Evolutionary conservation across 2,888 invertebrate species (phyloP).

Genomic region (Theodoxus fluviatilis): DNA sequence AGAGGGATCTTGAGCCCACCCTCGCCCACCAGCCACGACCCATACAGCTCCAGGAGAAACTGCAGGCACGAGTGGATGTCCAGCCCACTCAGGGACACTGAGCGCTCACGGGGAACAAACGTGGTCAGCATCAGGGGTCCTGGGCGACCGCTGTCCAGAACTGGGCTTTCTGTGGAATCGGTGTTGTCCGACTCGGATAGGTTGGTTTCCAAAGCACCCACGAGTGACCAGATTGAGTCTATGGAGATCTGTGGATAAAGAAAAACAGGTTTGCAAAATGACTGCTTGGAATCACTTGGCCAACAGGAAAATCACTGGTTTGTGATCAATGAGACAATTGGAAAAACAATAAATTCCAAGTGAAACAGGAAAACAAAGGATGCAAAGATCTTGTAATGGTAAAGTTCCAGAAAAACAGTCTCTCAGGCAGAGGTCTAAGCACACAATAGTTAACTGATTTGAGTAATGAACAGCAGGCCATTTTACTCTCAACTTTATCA

Average conservation of each 20-base stretch:
- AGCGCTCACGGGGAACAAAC: slow-evolving; percentile 45
- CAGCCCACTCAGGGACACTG: slow-evolving; percentile 69
- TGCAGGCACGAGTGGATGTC: slow-evolving; percentile 93
- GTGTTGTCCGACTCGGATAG: slow-evolving; percentile 51
- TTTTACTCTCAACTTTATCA: too few species aligned
- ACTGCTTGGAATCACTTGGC: too few species aligned
- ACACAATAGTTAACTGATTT: too few species aligned
- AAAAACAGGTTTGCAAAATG: too few species aligned
- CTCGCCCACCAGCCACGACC: slow-evolving; percentile 75
- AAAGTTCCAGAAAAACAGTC: too few species aligned
- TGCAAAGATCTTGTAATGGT: too few species aligned
- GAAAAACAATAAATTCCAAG: too few species aligned
- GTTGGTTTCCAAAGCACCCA: slow-evolving; percentile 54
- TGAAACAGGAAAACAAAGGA: too few species aligned
- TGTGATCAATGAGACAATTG: too few species aligned
- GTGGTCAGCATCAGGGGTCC: slow-evolving; percentile 26
- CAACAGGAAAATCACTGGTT: too few species aligned
- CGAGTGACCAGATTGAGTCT: slow-evolving; percentile 62
- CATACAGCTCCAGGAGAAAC: slow-evolving; percentile 87
- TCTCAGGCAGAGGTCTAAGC: too few species aligned
- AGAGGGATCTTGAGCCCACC: slow-evolving; percentile 61
- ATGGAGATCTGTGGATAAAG: slow-evolving; percentile 52
- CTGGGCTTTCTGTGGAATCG: slow-evolving; percentile 52
- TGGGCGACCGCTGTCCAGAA: not conserved
- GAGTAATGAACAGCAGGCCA: too few species aligned